A percentile compares a stretch with the other conserved stretches of the same genome.
These are phyloP conservation scores for Hypsopygia costalis DNA, from an alignment of 2,888 invertebrate species.

Conservation along the genomic window DNA sequence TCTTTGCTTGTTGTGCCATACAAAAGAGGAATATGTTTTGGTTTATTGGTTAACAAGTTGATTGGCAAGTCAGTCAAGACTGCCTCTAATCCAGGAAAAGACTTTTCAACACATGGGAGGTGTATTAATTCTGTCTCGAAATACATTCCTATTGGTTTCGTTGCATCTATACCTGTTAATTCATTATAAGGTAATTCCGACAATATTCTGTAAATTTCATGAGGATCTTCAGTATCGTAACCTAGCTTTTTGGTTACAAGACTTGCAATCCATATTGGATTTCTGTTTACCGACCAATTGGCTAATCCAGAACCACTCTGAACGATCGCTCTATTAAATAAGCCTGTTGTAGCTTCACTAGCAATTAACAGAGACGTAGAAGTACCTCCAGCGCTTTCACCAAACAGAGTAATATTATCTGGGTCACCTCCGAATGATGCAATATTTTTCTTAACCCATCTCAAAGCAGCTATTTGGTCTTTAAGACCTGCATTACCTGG, in stretches of 20 bases:
- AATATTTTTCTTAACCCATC: constrained; percentile 67
- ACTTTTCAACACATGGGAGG: constrained; percentile 60
- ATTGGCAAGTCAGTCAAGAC: constrained; percentile 56
- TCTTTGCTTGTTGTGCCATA: constrained; percentile 58
- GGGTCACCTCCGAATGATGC: constrained; percentile 67
- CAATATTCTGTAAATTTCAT: constrained; percentile 56
- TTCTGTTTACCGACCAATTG: constrained; percentile 60
- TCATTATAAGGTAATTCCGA: constrained; percentile 40
- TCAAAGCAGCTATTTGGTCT: constrained; percentile 67
- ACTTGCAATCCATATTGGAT: constrained; percentile 55
- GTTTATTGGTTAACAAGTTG: constrained; percentile 45
- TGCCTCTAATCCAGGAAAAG: constrained; percentile 48
- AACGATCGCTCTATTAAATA: constrained; percentile 59
- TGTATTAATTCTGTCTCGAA: constrained; percentile 59
- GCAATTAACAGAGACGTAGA: constrained; percentile 51
- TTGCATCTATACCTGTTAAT: constrained; percentile 37
- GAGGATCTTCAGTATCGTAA: constrained; percentile 45
- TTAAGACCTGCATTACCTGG: constrained; percentile 69
- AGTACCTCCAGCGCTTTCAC: constrained; percentile 65
- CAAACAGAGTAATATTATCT: constrained; percentile 65
- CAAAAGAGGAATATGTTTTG: constrained; percentile 45
- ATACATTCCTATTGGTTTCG: constrained; percentile 49
- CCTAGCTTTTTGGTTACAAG: constrained; percentile 55
- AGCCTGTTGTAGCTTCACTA: constrained; percentile 47
- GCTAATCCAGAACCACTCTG: constrained; percentile 62